Conservation (phyloP, 30 jellyfish, hydroid and myxozoan genomes). For the Catostylus mosaicus region DNA sequence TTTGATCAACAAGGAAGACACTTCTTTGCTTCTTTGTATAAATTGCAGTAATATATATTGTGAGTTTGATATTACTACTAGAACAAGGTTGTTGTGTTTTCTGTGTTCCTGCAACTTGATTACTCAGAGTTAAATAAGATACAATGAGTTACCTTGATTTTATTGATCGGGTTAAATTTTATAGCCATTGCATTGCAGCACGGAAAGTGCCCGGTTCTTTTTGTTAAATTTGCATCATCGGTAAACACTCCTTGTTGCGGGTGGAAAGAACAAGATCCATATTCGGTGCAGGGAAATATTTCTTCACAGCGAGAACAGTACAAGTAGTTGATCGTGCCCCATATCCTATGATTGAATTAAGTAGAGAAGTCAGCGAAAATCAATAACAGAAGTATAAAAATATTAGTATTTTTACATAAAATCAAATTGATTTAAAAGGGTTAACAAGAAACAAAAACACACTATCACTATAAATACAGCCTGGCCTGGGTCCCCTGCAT, state of each 20-base stretch:
- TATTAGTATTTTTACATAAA: too few relatives aligned
- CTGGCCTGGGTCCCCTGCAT: too few relatives aligned
- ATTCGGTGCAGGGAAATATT: slow-evolving; percentile 77
- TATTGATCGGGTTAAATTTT: slow-evolving; percentile 64
- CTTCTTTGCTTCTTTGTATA: too few relatives aligned
- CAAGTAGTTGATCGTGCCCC: slow-evolving; percentile 80
- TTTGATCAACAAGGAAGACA: too few relatives aligned
- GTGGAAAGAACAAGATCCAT: slow-evolving; percentile 70
- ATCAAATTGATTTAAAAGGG: too few relatives aligned
- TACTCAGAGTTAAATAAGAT: too few relatives aligned
- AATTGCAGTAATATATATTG: too few relatives aligned
- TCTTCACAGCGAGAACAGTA: slow-evolving; percentile 79
- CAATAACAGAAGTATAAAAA: not conserved
- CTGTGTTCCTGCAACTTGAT: too few relatives aligned
- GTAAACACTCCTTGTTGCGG: slow-evolving; percentile 65
- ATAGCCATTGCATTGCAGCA: slow-evolving; percentile 79
- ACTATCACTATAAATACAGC: too few relatives aligned
- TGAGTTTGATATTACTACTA: too few relatives aligned
- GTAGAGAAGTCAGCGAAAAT: not conserved
- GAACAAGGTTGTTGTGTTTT: too few relatives aligned
- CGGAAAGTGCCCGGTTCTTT: slow-evolving; percentile 54
- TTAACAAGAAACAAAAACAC: too few relatives aligned
- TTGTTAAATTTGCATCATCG: slow-evolving; percentile 13
- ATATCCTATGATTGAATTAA: slow-evolving; percentile 74
- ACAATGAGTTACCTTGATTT: slow-evolving; percentile 48